phyloP scores from a whole-genome alignment of 1,140 invertebrate species.

The Apis florea region DNA sequence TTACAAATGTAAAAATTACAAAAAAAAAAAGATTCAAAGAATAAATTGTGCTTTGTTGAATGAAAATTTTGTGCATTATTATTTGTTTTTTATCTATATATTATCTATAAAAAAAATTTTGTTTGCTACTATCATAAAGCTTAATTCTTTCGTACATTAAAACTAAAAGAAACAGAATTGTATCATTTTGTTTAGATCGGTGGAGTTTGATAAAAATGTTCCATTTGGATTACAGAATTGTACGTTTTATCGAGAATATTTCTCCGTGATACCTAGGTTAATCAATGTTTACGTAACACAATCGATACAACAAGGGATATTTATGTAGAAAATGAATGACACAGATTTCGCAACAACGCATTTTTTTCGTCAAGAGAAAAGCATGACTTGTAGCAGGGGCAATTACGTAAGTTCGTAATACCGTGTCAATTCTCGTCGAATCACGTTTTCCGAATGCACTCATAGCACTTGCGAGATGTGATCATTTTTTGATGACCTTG shows the following conservation, averaged over 20 bases:
- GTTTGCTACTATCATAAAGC: background rate
- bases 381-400: constrained; percentile 10
- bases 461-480: too few species aligned
- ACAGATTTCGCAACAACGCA: constrained; percentile 28
- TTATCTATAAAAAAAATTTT: background rate
- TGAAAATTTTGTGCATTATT: background rate
- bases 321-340: constrained; percentile 41
- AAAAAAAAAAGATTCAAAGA: too few species aligned
- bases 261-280: background rate
- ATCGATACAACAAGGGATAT: constrained; percentile 41
- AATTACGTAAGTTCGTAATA: constrained; percentile 26
- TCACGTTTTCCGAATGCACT: background rate
- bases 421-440: background rate
- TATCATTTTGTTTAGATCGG: background rate
- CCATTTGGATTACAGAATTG: background rate
- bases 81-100: background rate
- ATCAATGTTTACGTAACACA: constrained; percentile 55
- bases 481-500: background rate
- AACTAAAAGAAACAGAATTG: background rate
- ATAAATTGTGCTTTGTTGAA: background rate
- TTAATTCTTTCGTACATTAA: background rate
- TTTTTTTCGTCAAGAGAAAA: constrained; percentile 12
- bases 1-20: background rate
- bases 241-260: background rate
- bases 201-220: background rate